Base-by-base conservation (phyloP, 2,797 vertebrate species). In the Pelobates cultripes region DNA sequence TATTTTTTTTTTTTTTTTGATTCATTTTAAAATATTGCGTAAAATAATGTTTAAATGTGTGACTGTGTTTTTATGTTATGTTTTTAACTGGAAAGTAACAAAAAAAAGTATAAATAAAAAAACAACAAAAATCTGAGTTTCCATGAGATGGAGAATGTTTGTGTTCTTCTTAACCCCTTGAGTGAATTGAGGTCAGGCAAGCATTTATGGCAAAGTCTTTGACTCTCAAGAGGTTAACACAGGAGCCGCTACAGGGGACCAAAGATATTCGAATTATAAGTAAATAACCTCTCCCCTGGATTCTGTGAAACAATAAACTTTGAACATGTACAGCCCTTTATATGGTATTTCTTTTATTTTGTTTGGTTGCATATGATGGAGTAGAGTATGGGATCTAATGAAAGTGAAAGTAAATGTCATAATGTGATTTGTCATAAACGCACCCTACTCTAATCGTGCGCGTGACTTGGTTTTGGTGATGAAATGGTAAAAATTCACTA, bases 271-370 rank as follows among this genome's bases (percentile, higher is more conserved):
- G 60, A 64, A 64, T 79, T 71, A 80, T 60, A 40, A 72, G 10
- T 40, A 41, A 57, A 63, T 13, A 83, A 75, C 69, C 53, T 67
- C 55, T 68, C 41, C 55, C 28, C 73, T 61, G 43, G 61, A 83
- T 70, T 69, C 43, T 78, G 76, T 83, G 76, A 77, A 77, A 73
- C 61, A 77, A 82, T 72, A 81, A 81, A 81, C 43, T 51, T 74
- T 82, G 61, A n/a, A 78, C 64, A 73, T 70, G 70, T 77, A 61
- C 63, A 73, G 57, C 13, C n/a, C n/a, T 44, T 28, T 13, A 44
- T 43, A 4, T 43, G 69, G 47, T 43, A 43, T 68, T 66, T 66
- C 5, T 66, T 66, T 66, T 41, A 28, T 66, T 60, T 60, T 51
- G 28, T 28, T 28, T 28, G 28, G 28, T 28, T 28, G 28, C n/a